Evolutionary conservation across 2,113 vertebrate species (phyloP).

Genomic region (Phoenicopterus ruber): DNA sequence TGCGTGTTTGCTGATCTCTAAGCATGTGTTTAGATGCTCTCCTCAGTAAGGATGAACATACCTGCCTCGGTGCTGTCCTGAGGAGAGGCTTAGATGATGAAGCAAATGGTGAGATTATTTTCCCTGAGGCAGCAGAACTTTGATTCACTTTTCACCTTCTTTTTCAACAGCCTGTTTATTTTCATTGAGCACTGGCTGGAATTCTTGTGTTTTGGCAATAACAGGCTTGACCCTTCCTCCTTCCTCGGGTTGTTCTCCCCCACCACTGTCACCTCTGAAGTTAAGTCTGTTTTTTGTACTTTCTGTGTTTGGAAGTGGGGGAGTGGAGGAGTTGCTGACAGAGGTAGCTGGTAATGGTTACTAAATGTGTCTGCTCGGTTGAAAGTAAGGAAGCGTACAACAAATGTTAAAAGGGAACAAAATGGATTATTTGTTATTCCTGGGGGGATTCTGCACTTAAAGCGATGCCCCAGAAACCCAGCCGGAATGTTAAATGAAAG

Average conservation of each 20-base stretch:
- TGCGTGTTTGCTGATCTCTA: not conserved
- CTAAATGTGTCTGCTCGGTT: slow-evolving; percentile 2
- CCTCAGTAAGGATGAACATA: not conserved
- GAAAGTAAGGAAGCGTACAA: slow-evolving; percentile 26
- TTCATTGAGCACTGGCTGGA: slow-evolving; percentile 27
- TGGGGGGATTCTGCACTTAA: slow-evolving; percentile 44
- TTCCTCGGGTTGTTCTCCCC: slow-evolving; percentile 39
- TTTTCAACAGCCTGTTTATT: slow-evolving; percentile 33
- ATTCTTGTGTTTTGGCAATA: slow-evolving; percentile 48
- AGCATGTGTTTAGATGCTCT: not conserved
- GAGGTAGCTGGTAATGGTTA: slow-evolving; percentile 6
- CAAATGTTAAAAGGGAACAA: slow-evolving; percentile 39
- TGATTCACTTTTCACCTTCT: slow-evolving; percentile 26
- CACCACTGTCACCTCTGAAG: slow-evolving; percentile 43
- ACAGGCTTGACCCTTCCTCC: slow-evolving; percentile 15
- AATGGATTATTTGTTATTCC: slow-evolving; percentile 42
- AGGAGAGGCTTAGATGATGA: not conserved
- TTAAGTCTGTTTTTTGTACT: slow-evolving; percentile 49
- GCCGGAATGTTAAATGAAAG: slow-evolving; percentile 63
- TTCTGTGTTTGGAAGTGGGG: slow-evolving; percentile 50
- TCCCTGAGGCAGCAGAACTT: not conserved
- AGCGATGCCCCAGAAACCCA: slow-evolving; percentile 45
- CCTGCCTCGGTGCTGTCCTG: not conserved
- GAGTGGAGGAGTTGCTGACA: slow-evolving; percentile 11
- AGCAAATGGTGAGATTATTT: not conserved